Evolutionary conservation across 2,888 invertebrate genomes (phyloP).

Genomic region (Perizoma flavofasciatum): DNA sequence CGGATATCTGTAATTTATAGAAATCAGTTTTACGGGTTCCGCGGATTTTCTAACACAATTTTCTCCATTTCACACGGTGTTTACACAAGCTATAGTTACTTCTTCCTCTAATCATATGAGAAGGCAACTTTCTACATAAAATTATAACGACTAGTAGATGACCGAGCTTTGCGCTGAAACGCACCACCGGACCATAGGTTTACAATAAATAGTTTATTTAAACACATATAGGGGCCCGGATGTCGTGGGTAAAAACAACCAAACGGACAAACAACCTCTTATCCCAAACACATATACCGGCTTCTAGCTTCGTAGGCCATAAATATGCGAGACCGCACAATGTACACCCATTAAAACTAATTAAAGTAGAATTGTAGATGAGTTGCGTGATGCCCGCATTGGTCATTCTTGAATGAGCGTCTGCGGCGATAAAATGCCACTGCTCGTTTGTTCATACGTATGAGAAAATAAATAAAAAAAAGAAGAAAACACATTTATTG

Average conservation of each 20-base stretch:
- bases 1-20: constrained; percentile 1
- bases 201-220: too few relatives aligned
- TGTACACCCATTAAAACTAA: constrained; percentile 28
- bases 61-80: constrained; percentile 21
- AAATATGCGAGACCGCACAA: constrained; percentile 6
- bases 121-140: constrained; percentile 17
- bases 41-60: constrained; percentile 9
- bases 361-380: constrained; percentile 33
- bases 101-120: background rate
- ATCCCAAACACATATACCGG: too few relatives aligned
- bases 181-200: too few relatives aligned
- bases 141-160: background rate
- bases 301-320: too few relatives aligned
- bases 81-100: constrained; percentile 1
- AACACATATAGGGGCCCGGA: too few relatives aligned
- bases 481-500: too few relatives aligned
- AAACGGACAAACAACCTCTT: too few relatives aligned
- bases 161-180: too few relatives aligned
- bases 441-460: background rate
- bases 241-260: too few relatives aligned
- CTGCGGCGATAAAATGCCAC: constrained; percentile 35
- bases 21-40: constrained; percentile 10
- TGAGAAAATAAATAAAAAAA: too few relatives aligned
- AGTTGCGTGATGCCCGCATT: constrained; percentile 35
- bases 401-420: constrained; percentile 34